Percentiles rank a stretch among this genome's conserved stretches.
These are phyloP conservation scores for Montipora capricornis DNA, from an alignment of 64 coral and sea anemone genomes.

Conservation along the genomic window DNA sequence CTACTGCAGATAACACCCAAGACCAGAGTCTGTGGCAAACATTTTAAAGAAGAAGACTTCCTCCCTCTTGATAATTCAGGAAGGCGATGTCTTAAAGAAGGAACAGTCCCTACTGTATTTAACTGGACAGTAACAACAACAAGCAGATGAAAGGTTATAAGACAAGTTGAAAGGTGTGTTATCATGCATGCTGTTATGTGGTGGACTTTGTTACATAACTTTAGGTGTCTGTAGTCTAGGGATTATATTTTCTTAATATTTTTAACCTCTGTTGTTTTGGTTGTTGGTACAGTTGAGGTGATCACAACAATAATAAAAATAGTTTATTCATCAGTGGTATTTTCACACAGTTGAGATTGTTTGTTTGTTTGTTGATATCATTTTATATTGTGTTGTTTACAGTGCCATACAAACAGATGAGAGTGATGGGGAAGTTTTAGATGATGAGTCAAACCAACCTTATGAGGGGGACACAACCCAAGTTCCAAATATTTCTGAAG, in stretches of 20 bases:
- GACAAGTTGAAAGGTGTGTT: constrained; percentile 47
- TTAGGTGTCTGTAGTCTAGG: constrained; percentile 10
- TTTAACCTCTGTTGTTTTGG: constrained; percentile 16
- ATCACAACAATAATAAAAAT: constrained; percentile 8
- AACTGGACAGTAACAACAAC: constrained; percentile 37
- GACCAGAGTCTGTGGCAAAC: constrained; percentile 47
- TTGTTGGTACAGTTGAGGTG: background rate
- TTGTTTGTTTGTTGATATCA: background rate
- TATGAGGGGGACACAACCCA: constrained; percentile 3
- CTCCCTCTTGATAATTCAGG: constrained; percentile 40
- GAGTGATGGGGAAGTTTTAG: constrained; percentile 8
- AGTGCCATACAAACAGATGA: constrained; percentile 19
- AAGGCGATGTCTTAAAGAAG: constrained; percentile 35
- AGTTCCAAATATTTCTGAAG: constrained; percentile 23
- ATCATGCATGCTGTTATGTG: constrained; percentile 20
- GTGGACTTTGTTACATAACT: constrained; percentile 9
- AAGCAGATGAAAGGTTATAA: constrained; percentile 36
- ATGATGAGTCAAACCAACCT: constrained; percentile 38
- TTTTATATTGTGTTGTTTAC: constrained; percentile 26
- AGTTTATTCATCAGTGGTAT: constrained; percentile 15
- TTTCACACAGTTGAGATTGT: constrained; percentile 13
- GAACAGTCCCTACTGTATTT: constrained; percentile 44
- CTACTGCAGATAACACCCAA: constrained; percentile 26
- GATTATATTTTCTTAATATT: constrained; percentile 10
- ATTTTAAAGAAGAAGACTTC: constrained; percentile 55